Base-by-base conservation (phyloP, 1,140 invertebrate genomes). In the Lasaia peninsularis region DNA sequence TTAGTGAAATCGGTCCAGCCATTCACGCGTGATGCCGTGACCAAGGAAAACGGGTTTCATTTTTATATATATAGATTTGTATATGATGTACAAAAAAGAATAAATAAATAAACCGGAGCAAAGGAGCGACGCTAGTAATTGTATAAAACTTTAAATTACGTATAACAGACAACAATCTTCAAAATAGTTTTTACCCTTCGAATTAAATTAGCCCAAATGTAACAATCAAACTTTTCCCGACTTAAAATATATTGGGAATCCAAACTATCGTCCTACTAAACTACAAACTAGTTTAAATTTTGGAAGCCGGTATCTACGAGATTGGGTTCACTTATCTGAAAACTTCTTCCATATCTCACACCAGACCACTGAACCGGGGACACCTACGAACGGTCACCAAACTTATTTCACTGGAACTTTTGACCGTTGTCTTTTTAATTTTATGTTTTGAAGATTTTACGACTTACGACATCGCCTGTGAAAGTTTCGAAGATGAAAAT, bases 391-490 rank as follows among this genome's bases (percentile, higher is more conserved):
- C 37, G 16, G 37, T 11, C 37, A 20, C 16, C 18, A 11, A 44
- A 44, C 14, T 44, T 44, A 44, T 44, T 20, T 69, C 64, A 65
- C 59, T 64, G 56, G 56, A 24, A 63, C 61, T 63, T n/a, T 63
- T 61, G 63, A 53, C 55, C 50, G 60, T 57, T 69, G 53, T 64
- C 65, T 67, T 71, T 69, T 69, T 69, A 66, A 69, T 67, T 64
- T 71, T 60, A 60, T 63, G 61, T 63, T 69, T 67, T 66, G 65
- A 67, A 28, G 20, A 40, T 35, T 55, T 35, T 18, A 40, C 16
- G 7, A 24, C 24, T 24, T 24, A 24, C 24, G 1, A 24, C 24
- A 24, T 24, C 24, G 24, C 24, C 14, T 40, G 9, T 18, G 9
- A 18, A 40, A 9, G 8, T 35, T 37, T 14, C 2, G 12, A 14